Percentiles rank a stretch among this genome's conserved stretches.
Evolutionary conservation across 1,140 invertebrate species (phyloP).

Genomic region (Hypothenemus hampei): DNA sequence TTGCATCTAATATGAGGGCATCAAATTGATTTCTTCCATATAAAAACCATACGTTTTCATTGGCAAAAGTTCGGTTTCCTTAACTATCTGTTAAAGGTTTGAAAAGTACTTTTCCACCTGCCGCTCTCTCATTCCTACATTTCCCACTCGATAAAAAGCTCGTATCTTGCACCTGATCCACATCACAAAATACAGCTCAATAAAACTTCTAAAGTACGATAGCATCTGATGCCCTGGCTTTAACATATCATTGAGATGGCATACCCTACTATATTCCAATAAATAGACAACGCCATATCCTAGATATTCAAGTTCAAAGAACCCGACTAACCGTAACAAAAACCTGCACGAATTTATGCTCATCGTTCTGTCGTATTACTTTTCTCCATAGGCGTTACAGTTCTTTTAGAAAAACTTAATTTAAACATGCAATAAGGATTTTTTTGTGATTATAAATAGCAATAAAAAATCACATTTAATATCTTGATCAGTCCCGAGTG

Average conservation of each 20-base stretch:
- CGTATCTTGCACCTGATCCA: constrained; percentile 26
- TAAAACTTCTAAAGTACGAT: constrained; percentile 21
- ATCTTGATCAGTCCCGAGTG: no score
- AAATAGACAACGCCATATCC: constrained; percentile 14
- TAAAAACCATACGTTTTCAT: neutral
- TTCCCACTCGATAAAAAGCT: constrained; percentile 19
- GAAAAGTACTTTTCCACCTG: constrained; percentile 12
- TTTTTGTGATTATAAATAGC: no score
- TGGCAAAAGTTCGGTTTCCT: no score
- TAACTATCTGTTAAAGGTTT: constrained; percentile 18
- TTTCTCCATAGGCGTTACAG: no score
- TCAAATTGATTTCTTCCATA: neutral
- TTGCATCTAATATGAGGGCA: no score
- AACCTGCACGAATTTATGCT: constrained; percentile 15
- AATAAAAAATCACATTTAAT: no score
- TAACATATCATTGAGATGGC: constrained; percentile 24
- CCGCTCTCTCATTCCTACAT: constrained; percentile 17
- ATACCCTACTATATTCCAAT: constrained; percentile 7
- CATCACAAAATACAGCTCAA: constrained; percentile 25
- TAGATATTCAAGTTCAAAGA: constrained; percentile 16
- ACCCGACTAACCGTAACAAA: constrained; percentile 13
- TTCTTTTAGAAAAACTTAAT: no score
- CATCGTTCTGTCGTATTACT: no score
- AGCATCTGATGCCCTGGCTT: constrained; percentile 17
- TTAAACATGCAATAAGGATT: no score